These are phyloP conservation scores for Scaeva pyrastri DNA, from an alignment of 2,888 invertebrate genomes.

Conservation along the genomic window DNA sequence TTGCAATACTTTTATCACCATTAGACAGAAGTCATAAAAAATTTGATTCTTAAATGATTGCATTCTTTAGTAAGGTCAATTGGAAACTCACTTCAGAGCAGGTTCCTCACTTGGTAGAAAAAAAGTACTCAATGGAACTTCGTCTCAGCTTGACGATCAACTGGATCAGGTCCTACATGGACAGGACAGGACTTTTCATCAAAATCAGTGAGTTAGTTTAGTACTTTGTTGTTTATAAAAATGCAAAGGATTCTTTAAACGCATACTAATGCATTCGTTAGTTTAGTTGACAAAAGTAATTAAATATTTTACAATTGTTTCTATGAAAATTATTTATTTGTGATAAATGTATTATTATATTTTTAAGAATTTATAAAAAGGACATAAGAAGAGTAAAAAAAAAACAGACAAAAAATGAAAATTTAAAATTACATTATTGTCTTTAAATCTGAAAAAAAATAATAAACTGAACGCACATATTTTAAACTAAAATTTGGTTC, in stretches of 20 bases:
- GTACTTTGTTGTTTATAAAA: too few species aligned
- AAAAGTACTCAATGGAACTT: too few species aligned
- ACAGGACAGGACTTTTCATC: too few species aligned
- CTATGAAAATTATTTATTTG: constrained; percentile 5
- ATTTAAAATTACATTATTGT: not conserved
- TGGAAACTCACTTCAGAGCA: too few species aligned
- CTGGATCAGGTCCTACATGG: too few species aligned
- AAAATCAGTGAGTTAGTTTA: too few species aligned
- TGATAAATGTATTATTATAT: constrained; percentile 9
- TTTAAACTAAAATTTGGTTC: constrained; percentile 28
- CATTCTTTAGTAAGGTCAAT: too few species aligned
- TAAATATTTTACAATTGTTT: not conserved
- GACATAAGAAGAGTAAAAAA: not conserved
- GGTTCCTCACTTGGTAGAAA: too few species aligned
- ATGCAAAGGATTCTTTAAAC: not conserved
- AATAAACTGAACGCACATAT: constrained; percentile 56
- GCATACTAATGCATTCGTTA: not conserved
- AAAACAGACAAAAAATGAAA: not conserved
- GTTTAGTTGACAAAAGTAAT: not conserved
- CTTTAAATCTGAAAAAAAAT: constrained; percentile 1
- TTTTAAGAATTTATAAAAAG: not conserved
- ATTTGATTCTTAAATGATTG: too few species aligned
- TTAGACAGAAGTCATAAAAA: too few species aligned
- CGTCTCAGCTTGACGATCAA: too few species aligned
- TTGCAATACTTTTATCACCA: too few species aligned